Percentiles rank a stretch among this genome's conserved stretches.
These are phyloP conservation scores for Antrozous pallidus DNA, from an alignment of 2,797 vertebrate species.

Conservation along the genomic window DNA sequence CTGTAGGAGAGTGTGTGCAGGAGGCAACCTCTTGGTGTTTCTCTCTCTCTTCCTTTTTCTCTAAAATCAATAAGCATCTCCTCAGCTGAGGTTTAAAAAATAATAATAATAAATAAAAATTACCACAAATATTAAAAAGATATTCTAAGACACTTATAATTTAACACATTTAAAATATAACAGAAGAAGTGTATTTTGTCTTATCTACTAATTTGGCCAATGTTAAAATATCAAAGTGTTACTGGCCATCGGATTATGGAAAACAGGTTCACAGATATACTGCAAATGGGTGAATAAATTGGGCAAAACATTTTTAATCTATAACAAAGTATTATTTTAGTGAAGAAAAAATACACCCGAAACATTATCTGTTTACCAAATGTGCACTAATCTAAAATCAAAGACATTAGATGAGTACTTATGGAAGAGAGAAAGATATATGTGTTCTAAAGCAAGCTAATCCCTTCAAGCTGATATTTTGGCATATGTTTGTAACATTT, in stretches of 20 bases:
- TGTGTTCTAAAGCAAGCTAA: background rate
- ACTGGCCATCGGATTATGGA: background rate
- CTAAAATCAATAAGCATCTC: background rate
- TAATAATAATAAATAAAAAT: background rate
- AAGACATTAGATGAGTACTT: background rate
- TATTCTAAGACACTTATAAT: background rate
- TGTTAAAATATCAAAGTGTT: background rate
- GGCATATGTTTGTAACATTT: background rate
- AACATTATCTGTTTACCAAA: background rate
- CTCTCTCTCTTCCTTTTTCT: background rate
- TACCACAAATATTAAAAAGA: background rate
- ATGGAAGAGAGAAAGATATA: background rate
- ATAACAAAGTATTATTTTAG: background rate
- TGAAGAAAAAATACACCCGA: background rate
- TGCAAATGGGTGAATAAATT: background rate
- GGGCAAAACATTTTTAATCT: background rate
- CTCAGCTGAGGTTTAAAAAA: background rate
- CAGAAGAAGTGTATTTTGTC: background rate
- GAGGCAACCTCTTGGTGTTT: background rate
- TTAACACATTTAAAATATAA: background rate
- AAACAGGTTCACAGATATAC: background rate
- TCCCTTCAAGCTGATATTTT: background rate
- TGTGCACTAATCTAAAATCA: background rate
- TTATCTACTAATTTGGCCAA: background rate
- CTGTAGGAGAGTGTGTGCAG: background rate